These are phyloP conservation scores for Cerastoderma edule DNA, from an alignment of 2,888 invertebrate genomes.

Conservation along the genomic window DNA sequence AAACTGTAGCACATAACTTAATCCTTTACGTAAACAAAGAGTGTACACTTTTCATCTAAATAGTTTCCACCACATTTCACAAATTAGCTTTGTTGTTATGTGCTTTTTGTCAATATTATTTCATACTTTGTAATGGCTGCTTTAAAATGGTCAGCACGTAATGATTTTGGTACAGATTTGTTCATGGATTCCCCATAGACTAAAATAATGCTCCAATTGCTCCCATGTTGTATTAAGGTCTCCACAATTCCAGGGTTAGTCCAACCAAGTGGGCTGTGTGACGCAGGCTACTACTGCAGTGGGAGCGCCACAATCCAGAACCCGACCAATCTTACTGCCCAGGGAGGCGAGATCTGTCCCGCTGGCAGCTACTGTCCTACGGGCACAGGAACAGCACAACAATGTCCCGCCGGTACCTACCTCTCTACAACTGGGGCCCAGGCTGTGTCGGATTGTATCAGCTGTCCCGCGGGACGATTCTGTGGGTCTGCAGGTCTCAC, in stretches of 20 bases:
- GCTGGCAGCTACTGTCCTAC: conserved; percentile 79
- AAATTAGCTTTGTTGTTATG: too few species aligned
- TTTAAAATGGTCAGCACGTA: too few species aligned
- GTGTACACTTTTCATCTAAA: too few species aligned
- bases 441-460: conserved; percentile 70
- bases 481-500: conserved; percentile 75
- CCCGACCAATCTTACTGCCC: conserved; percentile 59
- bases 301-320: conserved; percentile 66
- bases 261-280: conserved; percentile 74
- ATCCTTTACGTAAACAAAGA: too few species aligned
- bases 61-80: too few species aligned
- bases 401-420: conserved; percentile 80
- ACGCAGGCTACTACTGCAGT: conserved; percentile 74
- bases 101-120: too few species aligned
- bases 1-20: too few species aligned
- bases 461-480: conserved; percentile 79
- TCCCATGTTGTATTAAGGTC: too few species aligned
- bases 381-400: conserved; percentile 75
- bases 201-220: too few species aligned
- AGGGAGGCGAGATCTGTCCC: conserved; percentile 79
- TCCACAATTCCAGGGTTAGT: conserved; percentile 67
- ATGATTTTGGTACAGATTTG: too few species aligned
- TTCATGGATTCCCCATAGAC: too few species aligned
- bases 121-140: too few species aligned
- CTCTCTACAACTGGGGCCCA: conserved; percentile 67